These are phyloP conservation scores for Ethmia dodecea DNA, from an alignment of 2,888 invertebrate genomes.

Conservation along the genomic window DNA sequence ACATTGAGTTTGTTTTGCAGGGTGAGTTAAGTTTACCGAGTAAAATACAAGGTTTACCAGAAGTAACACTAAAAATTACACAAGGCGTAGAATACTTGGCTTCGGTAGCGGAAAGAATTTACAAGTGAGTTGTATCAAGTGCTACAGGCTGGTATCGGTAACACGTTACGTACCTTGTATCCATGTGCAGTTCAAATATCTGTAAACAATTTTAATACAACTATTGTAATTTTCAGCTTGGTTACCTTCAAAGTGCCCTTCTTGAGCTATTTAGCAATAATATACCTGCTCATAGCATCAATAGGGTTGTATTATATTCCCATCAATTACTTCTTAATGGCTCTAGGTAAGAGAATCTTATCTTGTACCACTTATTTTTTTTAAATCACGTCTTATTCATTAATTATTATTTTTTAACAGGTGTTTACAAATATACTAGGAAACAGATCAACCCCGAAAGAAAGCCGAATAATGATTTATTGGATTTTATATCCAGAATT, in stretches of 20 bases:
- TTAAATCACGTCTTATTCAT: not conserved
- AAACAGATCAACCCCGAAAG: conserved; percentile 54
- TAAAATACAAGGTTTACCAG: conserved; percentile 47
- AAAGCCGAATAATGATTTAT: conserved; percentile 54
- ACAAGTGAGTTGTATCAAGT: conserved; percentile 44
- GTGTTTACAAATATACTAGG: conserved; percentile 56
- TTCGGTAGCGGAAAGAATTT: conserved; percentile 46
- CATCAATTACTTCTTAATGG: conserved; percentile 55
- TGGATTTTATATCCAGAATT: conserved; percentile 60
- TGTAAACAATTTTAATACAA: not conserved
- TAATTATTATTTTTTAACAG: conserved; percentile 29
- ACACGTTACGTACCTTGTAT: not conserved
- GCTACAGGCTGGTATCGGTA: not conserved
- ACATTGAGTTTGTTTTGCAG: conserved; percentile 23
- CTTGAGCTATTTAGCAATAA: conserved; percentile 50
- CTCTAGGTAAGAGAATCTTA: conserved; percentile 41
- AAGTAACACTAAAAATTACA: conserved; percentile 49
- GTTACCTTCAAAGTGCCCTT: conserved; percentile 60
- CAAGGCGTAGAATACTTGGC: conserved; percentile 50
- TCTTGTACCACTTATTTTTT: conserved; percentile 5
- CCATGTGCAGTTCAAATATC: not conserved
- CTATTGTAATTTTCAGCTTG: conserved; percentile 43
- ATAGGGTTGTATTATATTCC: conserved; percentile 45
- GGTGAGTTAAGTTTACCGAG: conserved; percentile 35
- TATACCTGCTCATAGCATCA: conserved; percentile 36